Percentiles rank a stretch among this genome's conserved stretches.
Evolutionary conservation across 2,797 vertebrate genomes (phyloP).

Genomic region (Danio kyathit): DNA sequence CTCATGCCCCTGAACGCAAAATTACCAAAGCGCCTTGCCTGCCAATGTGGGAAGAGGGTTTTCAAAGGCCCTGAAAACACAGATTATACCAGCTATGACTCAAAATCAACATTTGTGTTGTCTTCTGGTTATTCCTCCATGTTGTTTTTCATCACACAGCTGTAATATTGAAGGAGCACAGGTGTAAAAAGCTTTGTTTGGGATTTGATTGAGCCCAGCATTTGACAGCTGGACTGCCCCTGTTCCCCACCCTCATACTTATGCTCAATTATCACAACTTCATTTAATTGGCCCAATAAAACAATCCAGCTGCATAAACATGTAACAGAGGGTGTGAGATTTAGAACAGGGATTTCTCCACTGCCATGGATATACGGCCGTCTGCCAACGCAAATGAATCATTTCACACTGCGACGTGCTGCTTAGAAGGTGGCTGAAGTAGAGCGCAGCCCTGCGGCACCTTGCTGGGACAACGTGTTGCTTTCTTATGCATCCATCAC

Average conservation of each 20-base stretch:
- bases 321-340: conserved; percentile 82
- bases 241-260: conserved; percentile 59
- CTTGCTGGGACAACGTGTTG: conserved; percentile 78
- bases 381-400: conserved; percentile 77
- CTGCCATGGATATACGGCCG: conserved; percentile 70
- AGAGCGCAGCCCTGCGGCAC: conserved; percentile 76
- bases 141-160: conserved; percentile 48
- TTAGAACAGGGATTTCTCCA: conserved; percentile 74
- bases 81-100: conserved; percentile 22
- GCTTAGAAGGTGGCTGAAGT: conserved; percentile 78
- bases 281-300: conserved; percentile 81
- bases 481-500: conserved; percentile 79
- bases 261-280: conserved; percentile 78
- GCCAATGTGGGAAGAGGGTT: conserved; percentile 61
- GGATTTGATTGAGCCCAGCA: conserved; percentile 34
- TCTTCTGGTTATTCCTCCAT: conserved; percentile 38
- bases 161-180: conserved; percentile 51
- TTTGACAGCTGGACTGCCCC: conserved; percentile 60
- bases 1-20: conserved; percentile 68
- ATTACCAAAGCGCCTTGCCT: conserved; percentile 59
- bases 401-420: conserved; percentile 73
- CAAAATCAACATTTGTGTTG: conserved; percentile 45
- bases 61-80: conserved; percentile 59
- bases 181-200: conserved; percentile 52
- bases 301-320: conserved; percentile 87